phyloP scores from a whole-genome alignment of 2,888 invertebrate species.

The Aleiodes testaceus region DNA sequence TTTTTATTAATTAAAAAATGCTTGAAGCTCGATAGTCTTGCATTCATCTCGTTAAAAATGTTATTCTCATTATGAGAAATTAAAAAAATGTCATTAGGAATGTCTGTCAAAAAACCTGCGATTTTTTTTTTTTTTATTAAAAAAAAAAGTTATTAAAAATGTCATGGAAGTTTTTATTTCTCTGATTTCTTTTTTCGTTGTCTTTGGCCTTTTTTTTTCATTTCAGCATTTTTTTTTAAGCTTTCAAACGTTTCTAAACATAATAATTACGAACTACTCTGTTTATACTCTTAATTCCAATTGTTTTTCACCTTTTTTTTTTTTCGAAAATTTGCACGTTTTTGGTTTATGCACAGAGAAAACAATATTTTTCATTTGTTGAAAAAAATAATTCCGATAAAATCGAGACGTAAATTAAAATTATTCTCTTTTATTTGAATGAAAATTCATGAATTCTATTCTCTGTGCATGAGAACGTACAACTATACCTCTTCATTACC shows the following conservation, averaged over 20 bases:
- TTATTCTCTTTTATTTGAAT: neutral
- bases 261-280: no score
- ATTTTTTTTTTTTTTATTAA: conserved; percentile 40
- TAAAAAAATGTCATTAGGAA: conserved; percentile 47
- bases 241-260: no score
- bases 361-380: neutral
- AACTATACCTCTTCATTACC: no score
- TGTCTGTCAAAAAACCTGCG: conserved; percentile 52
- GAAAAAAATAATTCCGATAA: neutral
- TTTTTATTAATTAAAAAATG: conserved; percentile 18
- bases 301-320: neutral
- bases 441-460: no score
- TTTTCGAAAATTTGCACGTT: conserved; percentile 13
- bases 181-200: neutral
- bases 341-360: neutral
- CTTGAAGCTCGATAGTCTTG: conserved; percentile 32
- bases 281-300: no score
- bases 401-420: conserved; percentile 16
- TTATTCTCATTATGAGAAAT: conserved; percentile 20
- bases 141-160: neutral
- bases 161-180: neutral
- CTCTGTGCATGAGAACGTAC: no score
- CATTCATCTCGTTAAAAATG: conserved; percentile 21
- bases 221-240: neutral
- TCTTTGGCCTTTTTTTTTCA: neutral